Conservation (phyloP, 2,113 vertebrate species). For the Solea solea region DNA sequence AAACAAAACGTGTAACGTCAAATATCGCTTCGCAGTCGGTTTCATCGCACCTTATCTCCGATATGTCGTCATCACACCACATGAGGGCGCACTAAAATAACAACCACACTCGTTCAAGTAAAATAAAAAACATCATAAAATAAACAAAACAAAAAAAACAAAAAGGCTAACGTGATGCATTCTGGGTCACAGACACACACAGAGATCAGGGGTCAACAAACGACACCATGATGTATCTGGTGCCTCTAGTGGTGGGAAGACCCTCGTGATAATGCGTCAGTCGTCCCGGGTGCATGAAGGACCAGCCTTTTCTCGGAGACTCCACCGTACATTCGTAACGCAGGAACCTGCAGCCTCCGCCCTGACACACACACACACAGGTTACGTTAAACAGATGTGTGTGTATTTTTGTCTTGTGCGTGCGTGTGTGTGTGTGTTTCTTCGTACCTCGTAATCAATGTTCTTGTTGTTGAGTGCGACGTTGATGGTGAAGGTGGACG, state of each 20-base stretch:
- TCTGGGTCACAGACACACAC: neutral
- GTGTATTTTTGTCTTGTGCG: neutral
- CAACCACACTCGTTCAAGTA: too few relatives aligned
- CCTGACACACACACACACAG: constrained; percentile 68
- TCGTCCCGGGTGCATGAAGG: constrained; percentile 89
- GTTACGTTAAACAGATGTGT: neutral
- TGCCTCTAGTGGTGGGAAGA: constrained; percentile 86
- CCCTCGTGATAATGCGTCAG: constrained; percentile 93
- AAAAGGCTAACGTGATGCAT: neutral
- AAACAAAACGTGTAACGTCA: too few relatives aligned
- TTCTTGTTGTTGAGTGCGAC: constrained; percentile 86
- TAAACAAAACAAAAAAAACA: neutral
- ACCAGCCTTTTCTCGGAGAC: constrained; percentile 89
- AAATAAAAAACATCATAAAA: neutral
- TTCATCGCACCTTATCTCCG: too few relatives aligned
- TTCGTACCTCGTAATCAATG: constrained; percentile 84
- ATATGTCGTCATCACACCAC: too few relatives aligned
- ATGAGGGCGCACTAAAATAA: too few relatives aligned
- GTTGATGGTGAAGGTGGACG: constrained; percentile 91
- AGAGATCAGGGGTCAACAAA: constrained; percentile 86
- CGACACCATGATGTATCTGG: constrained; percentile 93
- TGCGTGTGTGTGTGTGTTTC: constrained; percentile 13
- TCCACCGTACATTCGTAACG: constrained; percentile 87
- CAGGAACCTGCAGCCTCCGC: constrained; percentile 89
- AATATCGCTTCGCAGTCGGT: too few relatives aligned